A percentile compares a stretch with the other conserved stretches of the same genome.
These are phyloP conservation scores for Ceriagrion tenellum DNA, from an alignment of 2,888 invertebrate genomes.

Conservation along the genomic window DNA sequence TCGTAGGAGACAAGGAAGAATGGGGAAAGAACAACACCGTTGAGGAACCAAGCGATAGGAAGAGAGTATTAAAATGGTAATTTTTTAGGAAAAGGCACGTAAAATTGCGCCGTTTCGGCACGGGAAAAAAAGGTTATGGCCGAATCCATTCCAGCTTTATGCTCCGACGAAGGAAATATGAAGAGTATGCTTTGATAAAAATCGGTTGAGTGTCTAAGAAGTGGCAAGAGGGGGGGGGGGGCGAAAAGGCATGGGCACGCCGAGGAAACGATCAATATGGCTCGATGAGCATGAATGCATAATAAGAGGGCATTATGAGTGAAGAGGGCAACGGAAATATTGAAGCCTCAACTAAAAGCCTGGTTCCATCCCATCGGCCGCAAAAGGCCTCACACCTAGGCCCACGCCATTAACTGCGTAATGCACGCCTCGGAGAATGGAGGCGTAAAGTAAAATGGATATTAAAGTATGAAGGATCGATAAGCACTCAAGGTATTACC, in stretches of 20 bases:
- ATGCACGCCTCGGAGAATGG: neutral
- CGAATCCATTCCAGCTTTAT: neutral
- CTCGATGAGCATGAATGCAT: neutral
- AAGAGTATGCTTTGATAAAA: neutral
- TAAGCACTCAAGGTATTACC: neutral
- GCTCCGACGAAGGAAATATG: neutral
- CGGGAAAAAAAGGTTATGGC: neutral
- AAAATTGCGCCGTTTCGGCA: neutral
- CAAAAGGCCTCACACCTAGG: neutral
- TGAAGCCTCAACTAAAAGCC: neutral
- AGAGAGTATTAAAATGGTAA: neutral
- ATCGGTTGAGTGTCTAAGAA: neutral
- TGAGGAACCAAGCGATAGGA: neutral
- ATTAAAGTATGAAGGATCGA: constrained; percentile 18
- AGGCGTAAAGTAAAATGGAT: neutral
- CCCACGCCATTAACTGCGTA: neutral
- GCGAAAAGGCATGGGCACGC: neutral
- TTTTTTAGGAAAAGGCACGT: neutral
- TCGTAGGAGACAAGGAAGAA: neutral
- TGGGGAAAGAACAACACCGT: neutral
- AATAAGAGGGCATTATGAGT: neutral
- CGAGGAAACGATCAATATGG: neutral
- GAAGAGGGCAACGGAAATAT: neutral
- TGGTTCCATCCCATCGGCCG: neutral
- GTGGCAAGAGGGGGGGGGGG: neutral